Conservation (phyloP, 1,140 invertebrate species). For the Yoshiicerus persimilis region DNA sequence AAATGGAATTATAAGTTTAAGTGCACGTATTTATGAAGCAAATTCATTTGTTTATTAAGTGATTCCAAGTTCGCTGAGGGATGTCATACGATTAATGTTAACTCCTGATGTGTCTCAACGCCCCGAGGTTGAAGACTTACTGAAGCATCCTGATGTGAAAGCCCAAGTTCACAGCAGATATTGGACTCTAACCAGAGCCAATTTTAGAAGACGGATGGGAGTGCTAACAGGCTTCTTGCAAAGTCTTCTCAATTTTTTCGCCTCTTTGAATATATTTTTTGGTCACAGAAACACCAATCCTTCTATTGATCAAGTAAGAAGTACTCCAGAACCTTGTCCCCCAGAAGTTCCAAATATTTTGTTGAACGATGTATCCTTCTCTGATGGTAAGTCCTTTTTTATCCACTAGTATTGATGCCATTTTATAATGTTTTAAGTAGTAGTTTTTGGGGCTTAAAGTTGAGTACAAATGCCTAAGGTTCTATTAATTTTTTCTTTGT, state of each 20-base stretch:
- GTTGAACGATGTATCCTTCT: constrained; percentile 46
- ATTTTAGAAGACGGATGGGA: constrained; percentile 9
- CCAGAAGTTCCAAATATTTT: constrained; percentile 28
- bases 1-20: no score
- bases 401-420: background rate
- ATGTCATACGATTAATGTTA: constrained; percentile 40
- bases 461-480: no score
- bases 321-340: background rate
- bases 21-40: no score
- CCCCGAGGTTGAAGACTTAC: constrained; percentile 39
- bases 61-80: constrained; percentile 37
- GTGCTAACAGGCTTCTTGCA: constrained; percentile 27
- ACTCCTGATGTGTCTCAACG: constrained; percentile 34
- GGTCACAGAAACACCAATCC: background rate
- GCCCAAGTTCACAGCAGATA: background rate
- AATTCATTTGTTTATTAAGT: constrained; percentile 6
- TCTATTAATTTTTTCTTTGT: no score
- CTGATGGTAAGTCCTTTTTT: constrained; percentile 45
- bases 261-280: constrained; percentile 33
- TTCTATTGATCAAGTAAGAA: background rate
- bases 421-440: no score
- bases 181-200: constrained; percentile 29
- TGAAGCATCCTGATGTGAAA: constrained; percentile 31
- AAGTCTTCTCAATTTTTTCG: constrained; percentile 25
- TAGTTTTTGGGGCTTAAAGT: no score